A percentile compares a stretch with the other conserved stretches of the same genome.
Conservation (phyloP, 2,888 invertebrate genomes). For the Drosophila cognata region DNA sequence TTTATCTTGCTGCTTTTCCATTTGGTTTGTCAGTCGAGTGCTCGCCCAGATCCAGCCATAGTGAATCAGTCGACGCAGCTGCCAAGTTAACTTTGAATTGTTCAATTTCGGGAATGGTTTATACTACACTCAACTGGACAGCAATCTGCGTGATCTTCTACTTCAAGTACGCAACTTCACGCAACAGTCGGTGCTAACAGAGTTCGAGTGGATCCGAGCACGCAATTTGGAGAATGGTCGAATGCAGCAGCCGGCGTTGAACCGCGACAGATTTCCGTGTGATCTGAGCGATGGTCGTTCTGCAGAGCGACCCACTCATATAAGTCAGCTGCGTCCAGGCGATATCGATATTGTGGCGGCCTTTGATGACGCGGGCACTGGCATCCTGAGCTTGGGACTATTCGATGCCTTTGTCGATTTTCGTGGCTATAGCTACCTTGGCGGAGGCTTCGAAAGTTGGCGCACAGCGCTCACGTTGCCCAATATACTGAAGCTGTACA, state of each 20-base stretch:
- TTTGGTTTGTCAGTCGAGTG: not conserved
- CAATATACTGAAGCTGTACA: constrained; percentile 88
- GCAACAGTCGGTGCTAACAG: constrained; percentile 18
- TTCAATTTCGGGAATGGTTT: constrained; percentile 2
- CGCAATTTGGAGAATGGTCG: constrained; percentile 10
- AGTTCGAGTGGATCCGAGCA: constrained; percentile 27
- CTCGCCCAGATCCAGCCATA: not conserved
- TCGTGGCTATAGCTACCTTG: constrained; percentile 85
- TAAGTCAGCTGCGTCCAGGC: constrained; percentile 87
- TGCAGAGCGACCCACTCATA: constrained; percentile 84
- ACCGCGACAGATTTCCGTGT: constrained; percentile 25
- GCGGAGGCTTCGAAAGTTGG: constrained; percentile 86
- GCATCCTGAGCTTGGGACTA: constrained; percentile 72
- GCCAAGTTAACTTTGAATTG: constrained; percentile 15
- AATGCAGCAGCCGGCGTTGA: constrained; percentile 29
- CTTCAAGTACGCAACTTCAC: constrained; percentile 33
- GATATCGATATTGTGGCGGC: constrained; percentile 87
- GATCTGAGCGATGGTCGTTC: constrained; percentile 31
- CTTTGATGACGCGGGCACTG: constrained; percentile 87
- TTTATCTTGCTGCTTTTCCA: constrained; percentile 17
- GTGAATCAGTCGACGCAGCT: constrained; percentile 35
- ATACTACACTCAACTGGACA: constrained; percentile 40
- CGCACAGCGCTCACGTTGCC: constrained; percentile 86
- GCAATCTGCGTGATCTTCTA: constrained; percentile 16
- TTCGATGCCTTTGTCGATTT: constrained; percentile 84